Base-by-base conservation (phyloP, 2,797 vertebrate genomes). In the Sebastes oblongus region DNA sequence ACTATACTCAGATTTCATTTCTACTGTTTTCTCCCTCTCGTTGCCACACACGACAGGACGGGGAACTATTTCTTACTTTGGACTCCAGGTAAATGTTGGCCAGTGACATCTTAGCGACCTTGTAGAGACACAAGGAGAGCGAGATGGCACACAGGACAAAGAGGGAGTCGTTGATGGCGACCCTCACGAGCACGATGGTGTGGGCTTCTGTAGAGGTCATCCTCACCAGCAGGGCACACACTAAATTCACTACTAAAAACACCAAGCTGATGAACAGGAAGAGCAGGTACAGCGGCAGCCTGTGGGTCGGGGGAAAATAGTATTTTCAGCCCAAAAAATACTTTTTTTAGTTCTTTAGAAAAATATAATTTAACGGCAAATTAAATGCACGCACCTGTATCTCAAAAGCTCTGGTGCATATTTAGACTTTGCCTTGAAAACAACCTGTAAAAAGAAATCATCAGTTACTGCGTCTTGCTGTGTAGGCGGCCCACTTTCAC, bases 61-160 rank as follows among this genome's bases (percentile, higher is more conserved):
- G n/a, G 5, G 14, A 8, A 0, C 22, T 5, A 8, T 12, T 39
- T 50, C 94, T 93, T 91, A 98, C 98, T 97, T 98, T 99, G 66
- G 98, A 98, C 83, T 99, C 98, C 95, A 99, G 93, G 95, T 99
- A 99, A 90, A 98, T 97, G 94, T 97, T 98, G 90, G 98, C 98
- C 91, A 99, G 95, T 7, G 98, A 98, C 98, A 99, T 99, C 96
- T 98, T 99, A 34, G 98, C 98, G 77, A 99, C 97, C 93, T 98
- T 98, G 95, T 98, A 99, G 70, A 99, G 97, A 90, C 98, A 98
- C 88, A 98, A 42, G 39, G 98, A 97, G 82, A 99, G 97, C 3
- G 97, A 98, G 88, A 98, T 71, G 39, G 98, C 98, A 0, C 97
- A 98, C 79, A 99, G 96, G 90, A 99, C 97, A 3, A 99, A 99